These are phyloP conservation scores for Cryptocheilus praepositus DNA, from an alignment of 2,888 invertebrate species.

Conservation along the genomic window DNA sequence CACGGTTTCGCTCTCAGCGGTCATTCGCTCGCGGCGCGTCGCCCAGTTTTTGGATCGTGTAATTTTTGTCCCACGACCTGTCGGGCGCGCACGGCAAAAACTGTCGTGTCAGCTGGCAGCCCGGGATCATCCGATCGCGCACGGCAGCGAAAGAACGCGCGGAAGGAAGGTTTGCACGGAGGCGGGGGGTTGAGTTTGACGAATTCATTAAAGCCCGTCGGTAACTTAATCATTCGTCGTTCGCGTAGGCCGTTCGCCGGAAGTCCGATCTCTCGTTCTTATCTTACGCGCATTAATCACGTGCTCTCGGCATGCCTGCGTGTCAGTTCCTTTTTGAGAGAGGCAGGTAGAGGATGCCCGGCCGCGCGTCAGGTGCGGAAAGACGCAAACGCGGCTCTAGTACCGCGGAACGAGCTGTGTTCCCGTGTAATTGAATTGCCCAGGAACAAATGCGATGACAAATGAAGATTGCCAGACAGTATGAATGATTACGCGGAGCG, in stretches of 20 bases:
- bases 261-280: slow-evolving; percentile 41
- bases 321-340: slow-evolving; percentile 41
- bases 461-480: background rate
- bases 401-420: slow-evolving; percentile 25
- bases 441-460: slow-evolving; percentile 21
- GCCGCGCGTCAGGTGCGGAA: slow-evolving; percentile 43
- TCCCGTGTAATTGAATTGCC: slow-evolving; percentile 42
- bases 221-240: slow-evolving; percentile 51
- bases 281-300: slow-evolving; percentile 53
- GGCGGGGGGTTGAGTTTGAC: slow-evolving; percentile 41
- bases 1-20: too few species aligned
- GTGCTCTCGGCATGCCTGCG: slow-evolving; percentile 29
- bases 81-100: too few species aligned
- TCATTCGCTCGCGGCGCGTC: too few species aligned
- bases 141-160: too few species aligned
- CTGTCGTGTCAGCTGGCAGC: too few species aligned
- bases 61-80: too few species aligned
- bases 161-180: background rate
- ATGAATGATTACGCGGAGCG: slow-evolving; percentile 9
- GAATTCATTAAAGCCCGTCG: slow-evolving; percentile 50
- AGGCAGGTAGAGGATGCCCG: slow-evolving; percentile 36
- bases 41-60: too few species aligned
- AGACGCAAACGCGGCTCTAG: slow-evolving; percentile 42
- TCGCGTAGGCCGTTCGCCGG: slow-evolving; percentile 32
- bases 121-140: too few species aligned